Percentiles rank a stretch among this genome's conserved stretches.
phyloP scores from a whole-genome alignment of 2,797 vertebrate genomes.

The Esox masquinongy region DNA sequence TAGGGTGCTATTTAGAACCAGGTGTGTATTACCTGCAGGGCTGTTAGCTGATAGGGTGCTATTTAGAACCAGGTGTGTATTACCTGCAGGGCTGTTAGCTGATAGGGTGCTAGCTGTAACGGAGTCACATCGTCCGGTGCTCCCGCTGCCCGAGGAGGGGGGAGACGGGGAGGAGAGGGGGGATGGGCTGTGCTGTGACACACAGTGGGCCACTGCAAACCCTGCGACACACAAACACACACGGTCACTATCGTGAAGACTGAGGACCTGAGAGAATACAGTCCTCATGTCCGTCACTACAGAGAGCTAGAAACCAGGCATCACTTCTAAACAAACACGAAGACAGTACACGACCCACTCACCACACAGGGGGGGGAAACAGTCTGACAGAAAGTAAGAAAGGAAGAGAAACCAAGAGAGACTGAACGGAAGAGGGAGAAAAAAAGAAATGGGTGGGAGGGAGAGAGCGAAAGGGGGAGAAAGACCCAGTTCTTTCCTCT shows the following conservation, averaged over 20 bases:
- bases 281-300: background rate
- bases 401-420: no score
- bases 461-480: no score
- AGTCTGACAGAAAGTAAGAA: no score
- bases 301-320: background rate
- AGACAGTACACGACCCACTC: background rate
- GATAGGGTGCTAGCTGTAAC: constrained; percentile 82
- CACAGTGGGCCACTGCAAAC: constrained; percentile 93
- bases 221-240: constrained; percentile 68
- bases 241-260: background rate
- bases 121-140: constrained; percentile 83
- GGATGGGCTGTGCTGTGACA: constrained; percentile 83
- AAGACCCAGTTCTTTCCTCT: no score
- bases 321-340: background rate
- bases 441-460: no score
- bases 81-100: constrained; percentile 89
- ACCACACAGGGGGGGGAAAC: no score
- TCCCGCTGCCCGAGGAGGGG: constrained; percentile 82
- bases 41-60: constrained; percentile 25
- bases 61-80: constrained; percentile 8
- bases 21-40: background rate
- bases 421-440: no score
- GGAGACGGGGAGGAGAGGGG: constrained; percentile 85
- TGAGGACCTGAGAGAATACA: background rate
- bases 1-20: background rate